Evolutionary conservation across 2,113 vertebrate species (phyloP), one percentile per base, ranked within the genome.

Genomic region (Antennarius striatus): DNA sequence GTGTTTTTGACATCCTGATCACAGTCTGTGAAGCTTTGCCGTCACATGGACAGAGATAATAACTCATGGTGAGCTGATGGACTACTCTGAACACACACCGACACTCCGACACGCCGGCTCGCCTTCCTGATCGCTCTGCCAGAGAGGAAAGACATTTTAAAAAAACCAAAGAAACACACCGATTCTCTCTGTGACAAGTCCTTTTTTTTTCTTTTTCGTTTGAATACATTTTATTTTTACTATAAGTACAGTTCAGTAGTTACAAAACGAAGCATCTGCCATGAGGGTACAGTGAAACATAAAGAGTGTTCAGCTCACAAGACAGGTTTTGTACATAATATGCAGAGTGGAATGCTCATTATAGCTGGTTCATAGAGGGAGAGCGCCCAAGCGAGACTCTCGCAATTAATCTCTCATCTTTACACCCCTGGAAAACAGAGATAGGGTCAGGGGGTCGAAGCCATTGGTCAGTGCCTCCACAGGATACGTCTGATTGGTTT

Each of bases 221-320:
- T 91, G 93, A 92, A 93, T 94, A 94, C 92, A 92, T 93, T 93
- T 93, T 94, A 92, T 94, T 94, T 93, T 94, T 93, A 93, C 93
- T 93, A 94, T 93, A 94, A 94, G 93, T 94, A 94, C 93, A 93
- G 92, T 92, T 93, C 93, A 94, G 93, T 94, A 94, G 92, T 94
- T 94, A 94, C 93, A 94, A 94, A 93, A 93, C 91, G 75, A 94
- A 93, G 91, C 92, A 92, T 94, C 92, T 93, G 92, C 91, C 91
- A 93, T 93, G 90, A 92, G 88, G 89, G 90, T 89, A 93, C 93
- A 94, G 91, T 91, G 86, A 93, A 92, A 92, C 88, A 91, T 80
- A 88, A 87, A 88, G 90, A 89, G 90, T 89, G 87, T 91, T 89
- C 82, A 92, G 92, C 90, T 92, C 92, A 93, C 92, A 89, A 92